These are phyloP conservation scores for Gallinago jamesoni DNA, from an alignment of 2,113 vertebrate species.

Conservation along the genomic window DNA sequence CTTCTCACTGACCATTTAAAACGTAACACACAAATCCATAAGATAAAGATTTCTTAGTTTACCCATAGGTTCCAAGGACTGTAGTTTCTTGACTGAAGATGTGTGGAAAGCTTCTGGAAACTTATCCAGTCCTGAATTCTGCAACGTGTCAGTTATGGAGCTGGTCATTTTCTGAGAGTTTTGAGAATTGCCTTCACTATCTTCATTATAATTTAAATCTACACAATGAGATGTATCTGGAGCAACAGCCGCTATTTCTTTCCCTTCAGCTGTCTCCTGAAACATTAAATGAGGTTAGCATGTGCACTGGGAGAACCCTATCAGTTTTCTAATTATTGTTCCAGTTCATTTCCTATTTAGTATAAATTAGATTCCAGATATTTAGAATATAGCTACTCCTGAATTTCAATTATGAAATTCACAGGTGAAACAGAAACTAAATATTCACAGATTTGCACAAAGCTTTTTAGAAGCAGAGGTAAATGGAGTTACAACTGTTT, in stretches of 20 bases:
- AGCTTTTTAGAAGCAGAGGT: not conserved
- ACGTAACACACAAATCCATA: not conserved
- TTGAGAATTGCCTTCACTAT: not conserved
- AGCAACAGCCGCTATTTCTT: not conserved
- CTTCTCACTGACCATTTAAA: not conserved
- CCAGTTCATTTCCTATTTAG: not conserved
- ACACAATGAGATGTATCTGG: not conserved
- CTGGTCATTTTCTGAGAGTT: not conserved
- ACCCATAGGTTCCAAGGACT: conserved; percentile 48
- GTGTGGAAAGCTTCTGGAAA: not conserved
- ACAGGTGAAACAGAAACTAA: not conserved
- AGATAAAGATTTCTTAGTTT: conserved; percentile 1
- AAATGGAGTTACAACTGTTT: not conserved
- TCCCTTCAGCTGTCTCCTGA: conserved; percentile 22
- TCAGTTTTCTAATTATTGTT: not conserved
- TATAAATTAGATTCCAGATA: not conserved
- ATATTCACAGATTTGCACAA: not conserved
- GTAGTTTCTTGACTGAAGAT: not conserved
- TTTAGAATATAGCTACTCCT: not conserved
- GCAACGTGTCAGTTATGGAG: not conserved
- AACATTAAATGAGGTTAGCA: conserved; percentile 44
- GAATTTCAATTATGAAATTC: not conserved
- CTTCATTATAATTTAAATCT: not conserved
- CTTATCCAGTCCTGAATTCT: not conserved
- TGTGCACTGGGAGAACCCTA: not conserved